These are phyloP conservation scores for Bellardia pandia DNA, from an alignment of 2,888 invertebrate genomes.

Conservation along the genomic window DNA sequence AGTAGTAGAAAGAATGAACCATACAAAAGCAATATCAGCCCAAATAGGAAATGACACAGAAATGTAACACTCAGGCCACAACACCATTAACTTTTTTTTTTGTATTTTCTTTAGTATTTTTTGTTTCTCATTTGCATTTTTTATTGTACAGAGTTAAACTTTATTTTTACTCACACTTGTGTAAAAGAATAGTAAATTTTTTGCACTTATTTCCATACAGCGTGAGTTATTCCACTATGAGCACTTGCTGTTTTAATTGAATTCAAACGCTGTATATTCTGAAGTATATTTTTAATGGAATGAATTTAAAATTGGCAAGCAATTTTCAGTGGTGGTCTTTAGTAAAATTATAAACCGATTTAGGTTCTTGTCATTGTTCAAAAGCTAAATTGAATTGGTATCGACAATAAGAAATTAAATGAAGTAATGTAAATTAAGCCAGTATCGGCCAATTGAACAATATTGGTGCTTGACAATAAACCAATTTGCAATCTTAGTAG, in stretches of 20 bases:
- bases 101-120: constrained; percentile 44
- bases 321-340: too few relatives aligned
- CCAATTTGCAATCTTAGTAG: too few relatives aligned
- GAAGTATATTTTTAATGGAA: too few relatives aligned
- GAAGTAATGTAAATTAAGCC: too few relatives aligned
- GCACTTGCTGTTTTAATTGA: not conserved
- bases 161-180: constrained; percentile 7
- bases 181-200: not conserved
- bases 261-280: too few relatives aligned
- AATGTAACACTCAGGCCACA: constrained; percentile 78
- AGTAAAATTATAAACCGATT: too few relatives aligned
- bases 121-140: constrained; percentile 16
- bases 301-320: too few relatives aligned
- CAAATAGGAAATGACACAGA: constrained; percentile 79
- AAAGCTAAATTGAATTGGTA: too few relatives aligned
- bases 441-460: too few relatives aligned
- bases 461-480: too few relatives aligned
- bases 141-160: constrained; percentile 19
- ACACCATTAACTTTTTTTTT: constrained; percentile 65
- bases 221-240: not conserved
- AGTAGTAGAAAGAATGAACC: not conserved
- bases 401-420: too few relatives aligned
- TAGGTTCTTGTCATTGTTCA: too few relatives aligned
- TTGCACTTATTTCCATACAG: not conserved
- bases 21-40: constrained; percentile 59